These are phyloP conservation scores for Cyprinodon diabolis DNA, from an alignment of 2,797 vertebrate genomes.

Conservation along the genomic window DNA sequence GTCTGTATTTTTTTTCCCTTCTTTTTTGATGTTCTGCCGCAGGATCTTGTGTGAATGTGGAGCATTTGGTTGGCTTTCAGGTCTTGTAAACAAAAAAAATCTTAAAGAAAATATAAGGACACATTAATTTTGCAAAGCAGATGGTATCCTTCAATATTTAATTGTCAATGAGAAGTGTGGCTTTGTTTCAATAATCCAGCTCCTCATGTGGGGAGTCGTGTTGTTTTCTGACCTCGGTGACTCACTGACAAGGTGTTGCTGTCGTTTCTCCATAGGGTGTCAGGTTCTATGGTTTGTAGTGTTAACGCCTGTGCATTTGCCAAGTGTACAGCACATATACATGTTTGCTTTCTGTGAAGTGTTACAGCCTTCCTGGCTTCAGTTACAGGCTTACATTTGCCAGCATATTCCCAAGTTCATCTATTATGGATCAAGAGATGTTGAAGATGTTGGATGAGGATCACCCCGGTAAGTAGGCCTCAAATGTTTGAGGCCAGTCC, in stretches of 20 bases:
- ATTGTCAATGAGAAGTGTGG: conserved; percentile 18
- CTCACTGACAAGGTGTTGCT: conserved; percentile 21
- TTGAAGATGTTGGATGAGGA: conserved; percentile 43
- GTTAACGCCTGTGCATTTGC: conserved; percentile 27
- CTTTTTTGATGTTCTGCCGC: conserved; percentile 25
- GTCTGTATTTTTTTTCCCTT: conserved; percentile 18
- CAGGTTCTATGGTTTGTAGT: background rate
- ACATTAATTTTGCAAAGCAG: conserved; percentile 25
- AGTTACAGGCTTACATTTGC: conserved; percentile 37
- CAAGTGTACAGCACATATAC: conserved; percentile 32
- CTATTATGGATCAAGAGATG: conserved; percentile 69
- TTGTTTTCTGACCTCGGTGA: conserved; percentile 22
- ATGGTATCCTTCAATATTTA: conserved; percentile 13
- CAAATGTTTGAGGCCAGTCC: conserved; percentile 65
- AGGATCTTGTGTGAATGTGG: conserved; percentile 60
- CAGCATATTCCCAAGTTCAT: conserved; percentile 61
- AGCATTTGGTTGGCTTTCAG: conserved; percentile 44
- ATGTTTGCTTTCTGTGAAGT: conserved; percentile 33
- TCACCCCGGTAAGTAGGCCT: conserved; percentile 59
- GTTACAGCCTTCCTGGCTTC: conserved; percentile 35
- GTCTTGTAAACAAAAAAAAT: conserved; percentile 27
- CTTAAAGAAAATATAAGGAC: conserved; percentile 6
- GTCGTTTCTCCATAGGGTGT: background rate
- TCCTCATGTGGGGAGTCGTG: conserved; percentile 42
- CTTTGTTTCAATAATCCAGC: conserved; percentile 53